These are phyloP conservation scores for Myotis planiceps DNA, from an alignment of 2,797 vertebrate species.

Conservation along the genomic window DNA sequence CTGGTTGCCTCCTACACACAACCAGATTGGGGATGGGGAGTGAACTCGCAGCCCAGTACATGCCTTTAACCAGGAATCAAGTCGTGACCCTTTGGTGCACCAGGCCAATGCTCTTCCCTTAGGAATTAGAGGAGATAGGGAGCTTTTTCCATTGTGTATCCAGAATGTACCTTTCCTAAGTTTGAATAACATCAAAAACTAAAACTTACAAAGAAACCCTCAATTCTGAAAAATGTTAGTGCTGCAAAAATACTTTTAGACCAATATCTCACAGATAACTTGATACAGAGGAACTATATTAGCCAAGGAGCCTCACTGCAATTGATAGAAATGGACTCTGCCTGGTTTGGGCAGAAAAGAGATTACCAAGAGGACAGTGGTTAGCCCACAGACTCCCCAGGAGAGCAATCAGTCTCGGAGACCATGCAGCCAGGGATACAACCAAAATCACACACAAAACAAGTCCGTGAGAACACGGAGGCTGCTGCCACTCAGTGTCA, in stretches of 20 bases:
- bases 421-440: neutral
- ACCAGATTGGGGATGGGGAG: no score
- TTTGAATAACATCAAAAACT: constrained; percentile 25
- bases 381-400: neutral
- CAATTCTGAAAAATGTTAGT: neutral
- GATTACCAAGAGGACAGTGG: neutral
- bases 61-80: no score
- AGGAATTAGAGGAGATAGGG: neutral
- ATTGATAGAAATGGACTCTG: neutral
- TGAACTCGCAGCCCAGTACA: no score
- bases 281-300: neutral
- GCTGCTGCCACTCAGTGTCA: neutral
- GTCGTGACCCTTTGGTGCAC: no score
- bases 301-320: neutral
- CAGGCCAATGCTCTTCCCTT: neutral
- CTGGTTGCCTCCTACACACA: no score
- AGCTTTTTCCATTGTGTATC: neutral
- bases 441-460: neutral
- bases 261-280: neutral
- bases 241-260: neutral
- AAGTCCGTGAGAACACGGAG: neutral
- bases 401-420: neutral
- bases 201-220: neutral
- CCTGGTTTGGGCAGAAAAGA: neutral
- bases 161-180: neutral